These are phyloP conservation scores for Chydorus sphaericus DNA, from an alignment of 2,888 invertebrate species.

Conservation along the genomic window DNA sequence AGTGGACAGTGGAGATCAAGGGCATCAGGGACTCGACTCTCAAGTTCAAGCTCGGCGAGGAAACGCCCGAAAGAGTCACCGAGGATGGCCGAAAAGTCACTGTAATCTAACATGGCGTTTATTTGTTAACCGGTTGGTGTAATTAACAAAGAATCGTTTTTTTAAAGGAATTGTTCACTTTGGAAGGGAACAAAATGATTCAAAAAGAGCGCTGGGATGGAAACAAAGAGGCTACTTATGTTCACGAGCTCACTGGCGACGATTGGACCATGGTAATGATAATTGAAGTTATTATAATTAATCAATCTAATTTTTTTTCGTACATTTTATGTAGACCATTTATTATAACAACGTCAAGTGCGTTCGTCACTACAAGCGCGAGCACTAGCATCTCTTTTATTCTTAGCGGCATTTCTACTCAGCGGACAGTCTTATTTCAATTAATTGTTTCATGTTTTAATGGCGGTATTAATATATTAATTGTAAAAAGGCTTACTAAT, in stretches of 20 bases:
- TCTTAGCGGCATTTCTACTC: neutral
- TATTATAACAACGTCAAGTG: conserved; percentile 55
- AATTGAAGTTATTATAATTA: neutral
- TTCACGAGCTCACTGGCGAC: neutral
- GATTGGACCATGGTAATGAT: neutral
- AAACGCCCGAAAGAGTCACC: neutral
- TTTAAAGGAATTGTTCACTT: neutral
- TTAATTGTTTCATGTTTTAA: too few relatives aligned
- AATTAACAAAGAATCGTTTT: neutral
- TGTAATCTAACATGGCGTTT: neutral
- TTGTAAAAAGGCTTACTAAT: too few relatives aligned
- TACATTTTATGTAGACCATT: conserved; percentile 42
- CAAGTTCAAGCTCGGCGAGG: neutral
- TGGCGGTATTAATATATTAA: too few relatives aligned
- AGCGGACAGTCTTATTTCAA: neutral
- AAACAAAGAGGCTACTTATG: neutral
- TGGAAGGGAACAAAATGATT: neutral
- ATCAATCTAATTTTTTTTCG: conserved; percentile 12
- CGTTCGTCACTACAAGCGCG: conserved; percentile 50
- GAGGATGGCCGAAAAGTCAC: neutral
- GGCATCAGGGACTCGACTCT: neutral
- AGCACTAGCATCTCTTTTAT: neutral
- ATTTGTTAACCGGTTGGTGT: neutral
- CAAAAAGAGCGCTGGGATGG: neutral
- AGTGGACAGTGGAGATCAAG: neutral